Conservation (phyloP, 2,113 vertebrate species). For the Bolborhynchus lineola region DNA sequence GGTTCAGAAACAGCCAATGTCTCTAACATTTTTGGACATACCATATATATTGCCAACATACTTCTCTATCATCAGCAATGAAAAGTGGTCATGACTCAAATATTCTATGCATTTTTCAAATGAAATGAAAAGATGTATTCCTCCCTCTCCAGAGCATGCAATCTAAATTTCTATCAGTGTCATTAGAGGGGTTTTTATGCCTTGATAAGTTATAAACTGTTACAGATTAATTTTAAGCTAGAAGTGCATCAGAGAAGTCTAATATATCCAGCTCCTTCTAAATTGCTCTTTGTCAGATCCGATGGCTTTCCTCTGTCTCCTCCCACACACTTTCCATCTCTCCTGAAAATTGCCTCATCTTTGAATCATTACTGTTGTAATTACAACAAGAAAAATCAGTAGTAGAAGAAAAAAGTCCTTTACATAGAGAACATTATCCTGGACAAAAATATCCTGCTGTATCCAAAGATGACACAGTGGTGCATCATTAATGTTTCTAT, state of each 20-base stretch:
- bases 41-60: not conserved
- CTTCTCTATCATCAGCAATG: not conserved
- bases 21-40: not conserved
- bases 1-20: not conserved
- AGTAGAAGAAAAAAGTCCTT: constrained; percentile 15
- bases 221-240: constrained; percentile 54
- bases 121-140: not conserved
- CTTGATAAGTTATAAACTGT: constrained; percentile 21
- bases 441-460: constrained; percentile 52
- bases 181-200: not conserved
- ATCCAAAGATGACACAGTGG: constrained; percentile 34
- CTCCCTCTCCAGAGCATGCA: not conserved
- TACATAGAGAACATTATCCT: constrained; percentile 19
- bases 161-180: not conserved
- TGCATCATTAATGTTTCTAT: not conserved
- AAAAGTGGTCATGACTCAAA: not conserved
- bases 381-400: constrained; percentile 53
- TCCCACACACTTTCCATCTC: constrained; percentile 58
- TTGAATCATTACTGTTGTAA: constrained; percentile 58
- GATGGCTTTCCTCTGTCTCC: constrained; percentile 46
- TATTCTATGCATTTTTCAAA: not conserved
- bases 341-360: constrained; percentile 62
- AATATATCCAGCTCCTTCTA: constrained; percentile 27
- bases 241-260: constrained; percentile 23
- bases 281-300: constrained; percentile 63